phyloP scores from a whole-genome alignment of 2,888 invertebrate genomes.

The Phymatocera aterrima region DNA sequence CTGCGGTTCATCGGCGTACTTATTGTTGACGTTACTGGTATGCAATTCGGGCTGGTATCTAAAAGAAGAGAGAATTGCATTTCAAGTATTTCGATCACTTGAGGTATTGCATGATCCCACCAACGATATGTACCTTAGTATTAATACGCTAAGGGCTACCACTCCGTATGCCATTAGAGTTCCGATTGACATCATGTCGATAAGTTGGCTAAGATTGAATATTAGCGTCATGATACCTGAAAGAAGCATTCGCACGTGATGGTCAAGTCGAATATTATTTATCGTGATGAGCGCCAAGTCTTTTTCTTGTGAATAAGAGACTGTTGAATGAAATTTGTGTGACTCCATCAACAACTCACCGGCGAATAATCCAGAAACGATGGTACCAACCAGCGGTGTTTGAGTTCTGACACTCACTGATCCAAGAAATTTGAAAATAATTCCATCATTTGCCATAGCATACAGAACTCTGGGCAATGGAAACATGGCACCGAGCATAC shows the following conservation, averaged over 20 bases:
- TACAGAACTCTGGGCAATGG: constrained; percentile 92
- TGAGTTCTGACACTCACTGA: constrained; percentile 85
- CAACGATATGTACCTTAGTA: constrained; percentile 83
- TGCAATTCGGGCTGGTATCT: constrained; percentile 28
- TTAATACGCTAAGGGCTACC: constrained; percentile 92
- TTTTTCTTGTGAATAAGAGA: neutral
- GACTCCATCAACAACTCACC: constrained; percentile 75
- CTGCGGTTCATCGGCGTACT: neutral
- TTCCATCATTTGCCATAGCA: constrained; percentile 93
- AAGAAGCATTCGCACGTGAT: constrained; percentile 57
- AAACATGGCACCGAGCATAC: constrained; percentile 91
- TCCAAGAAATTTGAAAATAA: constrained; percentile 86
- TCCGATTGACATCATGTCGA: constrained; percentile 98
- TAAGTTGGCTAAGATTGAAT: constrained; percentile 93
- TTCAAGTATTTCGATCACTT: neutral
- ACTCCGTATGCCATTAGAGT: constrained; percentile 94
- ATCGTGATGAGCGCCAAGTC: neutral
- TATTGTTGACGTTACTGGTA: neutral
- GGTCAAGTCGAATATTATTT: neutral
- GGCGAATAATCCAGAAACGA: constrained; percentile 85
- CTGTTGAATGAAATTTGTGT: neutral
- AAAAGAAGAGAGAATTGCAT: neutral
- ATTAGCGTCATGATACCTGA: constrained; percentile 89
- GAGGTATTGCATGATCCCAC: neutral
- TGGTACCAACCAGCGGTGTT: constrained; percentile 88